These are phyloP conservation scores for Babyrousa celebensis DNA, from an alignment of 2,797 vertebrate species.

Conservation along the genomic window DNA sequence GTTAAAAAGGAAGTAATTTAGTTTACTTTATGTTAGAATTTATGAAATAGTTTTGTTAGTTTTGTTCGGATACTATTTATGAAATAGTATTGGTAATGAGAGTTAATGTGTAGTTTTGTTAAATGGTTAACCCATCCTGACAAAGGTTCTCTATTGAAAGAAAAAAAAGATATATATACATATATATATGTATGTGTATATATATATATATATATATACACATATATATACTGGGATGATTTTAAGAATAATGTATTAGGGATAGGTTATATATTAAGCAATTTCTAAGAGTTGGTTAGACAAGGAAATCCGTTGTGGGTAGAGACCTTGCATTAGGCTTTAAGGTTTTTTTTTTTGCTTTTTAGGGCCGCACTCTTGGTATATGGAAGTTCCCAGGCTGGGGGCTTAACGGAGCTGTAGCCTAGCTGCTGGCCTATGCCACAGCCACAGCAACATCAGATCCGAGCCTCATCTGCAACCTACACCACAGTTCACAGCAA, in stretches of 20 bases:
- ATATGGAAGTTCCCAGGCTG: too few relatives aligned
- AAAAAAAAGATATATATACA: neutral
- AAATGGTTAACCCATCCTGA: neutral
- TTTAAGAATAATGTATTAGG: slow-evolving; percentile 60
- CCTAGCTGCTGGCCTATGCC: too few relatives aligned
- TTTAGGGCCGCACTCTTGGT: too few relatives aligned
- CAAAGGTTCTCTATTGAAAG: neutral
- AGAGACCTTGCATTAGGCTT: slow-evolving; percentile 62
- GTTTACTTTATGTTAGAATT: neutral
- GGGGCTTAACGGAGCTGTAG: too few relatives aligned
- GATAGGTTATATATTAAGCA: neutral
- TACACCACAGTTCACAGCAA: too few relatives aligned
- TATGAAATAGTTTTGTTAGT: neutral
- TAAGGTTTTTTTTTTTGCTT: slow-evolving; percentile 14
- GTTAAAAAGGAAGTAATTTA: neutral
- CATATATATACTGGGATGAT: neutral
- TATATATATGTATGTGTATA: too few relatives aligned
- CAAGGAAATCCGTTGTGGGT: slow-evolving; percentile 12
- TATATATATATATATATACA: neutral
- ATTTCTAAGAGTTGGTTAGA: slow-evolving; percentile 60
- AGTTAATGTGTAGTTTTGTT: neutral
- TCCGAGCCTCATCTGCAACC: too few relatives aligned
- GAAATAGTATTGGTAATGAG: neutral
- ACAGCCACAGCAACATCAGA: too few relatives aligned
- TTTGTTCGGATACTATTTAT: too few relatives aligned